Conservation (phyloP, 2,797 vertebrate species). For the Myripristis murdjan region DNA sequence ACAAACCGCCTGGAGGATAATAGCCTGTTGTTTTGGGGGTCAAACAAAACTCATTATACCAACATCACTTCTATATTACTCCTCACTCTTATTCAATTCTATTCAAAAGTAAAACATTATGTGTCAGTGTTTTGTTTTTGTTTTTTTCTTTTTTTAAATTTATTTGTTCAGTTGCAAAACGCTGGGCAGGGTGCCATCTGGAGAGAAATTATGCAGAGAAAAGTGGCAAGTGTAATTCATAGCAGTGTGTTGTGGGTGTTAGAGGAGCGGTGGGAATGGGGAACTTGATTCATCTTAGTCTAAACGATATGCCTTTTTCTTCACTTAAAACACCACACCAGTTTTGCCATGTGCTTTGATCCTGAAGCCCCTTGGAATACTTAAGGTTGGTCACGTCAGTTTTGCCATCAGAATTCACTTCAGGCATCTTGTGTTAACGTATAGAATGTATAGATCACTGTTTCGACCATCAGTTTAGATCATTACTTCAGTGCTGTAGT, state of each 20-base stretch:
- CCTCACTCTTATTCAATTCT: constrained; percentile 47
- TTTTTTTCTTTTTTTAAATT: too few species aligned
- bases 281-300: constrained; percentile 64
- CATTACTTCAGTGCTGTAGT: constrained; percentile 5
- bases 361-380: not conserved
- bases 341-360: constrained; percentile 27
- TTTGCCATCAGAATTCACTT: not conserved
- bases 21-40: constrained; percentile 61
- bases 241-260: constrained; percentile 60
- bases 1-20: constrained; percentile 57
- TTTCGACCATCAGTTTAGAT: constrained; percentile 27
- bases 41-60: constrained; percentile 62
- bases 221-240: constrained; percentile 67
- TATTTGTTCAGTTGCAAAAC: constrained; percentile 56
- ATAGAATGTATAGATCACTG: constrained; percentile 2
- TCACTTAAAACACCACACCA: constrained; percentile 30
- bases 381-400: not conserved
- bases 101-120: constrained; percentile 25
- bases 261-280: constrained; percentile 47
- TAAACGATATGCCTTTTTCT: constrained; percentile 46
- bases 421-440: not conserved
- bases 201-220: constrained; percentile 53
- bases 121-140: not conserved
- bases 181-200: constrained; percentile 61
- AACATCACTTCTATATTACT: constrained; percentile 36